Conservation (phyloP, 53 echinoderm and acorn worm species). For the Pentamera pediparva region DNA sequence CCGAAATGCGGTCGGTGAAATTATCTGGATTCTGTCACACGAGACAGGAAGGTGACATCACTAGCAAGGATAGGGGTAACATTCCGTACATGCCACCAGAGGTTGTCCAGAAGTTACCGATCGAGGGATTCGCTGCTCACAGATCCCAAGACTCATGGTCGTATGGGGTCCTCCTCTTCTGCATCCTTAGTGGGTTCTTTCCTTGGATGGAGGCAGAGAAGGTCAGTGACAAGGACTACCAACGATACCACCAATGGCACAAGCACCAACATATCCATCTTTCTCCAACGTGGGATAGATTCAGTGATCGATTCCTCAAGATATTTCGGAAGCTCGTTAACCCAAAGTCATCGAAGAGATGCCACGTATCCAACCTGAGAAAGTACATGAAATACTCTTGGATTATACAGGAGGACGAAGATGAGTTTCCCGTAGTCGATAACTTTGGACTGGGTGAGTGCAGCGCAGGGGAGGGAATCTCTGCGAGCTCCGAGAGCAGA, state of each 20-base stretch:
- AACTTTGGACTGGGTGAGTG: conserved; percentile 5
- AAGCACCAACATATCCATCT: conserved; percentile 55
- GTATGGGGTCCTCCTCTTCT: conserved; percentile 83
- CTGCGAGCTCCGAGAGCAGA: background rate
- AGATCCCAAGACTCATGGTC: conserved; percentile 83
- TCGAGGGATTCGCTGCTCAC: conserved; percentile 66
- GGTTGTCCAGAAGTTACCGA: conserved; percentile 64
- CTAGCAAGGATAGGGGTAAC: conserved; percentile 51
- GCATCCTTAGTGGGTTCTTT: conserved; percentile 75
- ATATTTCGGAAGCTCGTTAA: conserved; percentile 69
- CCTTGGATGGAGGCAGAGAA: conserved; percentile 85
- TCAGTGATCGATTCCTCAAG: conserved; percentile 62
- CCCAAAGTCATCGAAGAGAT: conserved; percentile 41
- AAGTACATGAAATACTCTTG: conserved; percentile 18
- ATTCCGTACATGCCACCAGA: conserved; percentile 90
- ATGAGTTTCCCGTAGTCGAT: background rate
- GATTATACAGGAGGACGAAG: conserved; percentile 2
- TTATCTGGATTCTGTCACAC: conserved; percentile 75
- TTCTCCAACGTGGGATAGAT: conserved; percentile 62
- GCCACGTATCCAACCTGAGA: background rate
- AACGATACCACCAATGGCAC: conserved; percentile 67
- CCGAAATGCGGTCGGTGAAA: conserved; percentile 63
- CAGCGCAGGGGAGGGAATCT: background rate
- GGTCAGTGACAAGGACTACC: conserved; percentile 53
- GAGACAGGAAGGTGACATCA: conserved; percentile 54